phyloP scores from a whole-genome alignment of 2,113 vertebrate genomes.

The Rhinichthys klamathensis region DNA sequence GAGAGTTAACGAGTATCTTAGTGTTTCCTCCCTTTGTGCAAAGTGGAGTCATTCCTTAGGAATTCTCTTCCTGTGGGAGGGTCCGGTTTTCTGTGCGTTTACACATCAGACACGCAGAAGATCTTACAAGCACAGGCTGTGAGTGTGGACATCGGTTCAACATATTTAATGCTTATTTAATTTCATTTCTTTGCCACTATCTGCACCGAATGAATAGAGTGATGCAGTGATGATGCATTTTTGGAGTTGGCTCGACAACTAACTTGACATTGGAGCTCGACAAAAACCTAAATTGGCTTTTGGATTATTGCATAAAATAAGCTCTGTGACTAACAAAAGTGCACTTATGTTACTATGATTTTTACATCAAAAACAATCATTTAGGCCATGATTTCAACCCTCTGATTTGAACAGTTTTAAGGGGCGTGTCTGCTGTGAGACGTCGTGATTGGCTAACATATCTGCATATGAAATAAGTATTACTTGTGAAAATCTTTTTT shows the following conservation, averaged over 20 bases:
- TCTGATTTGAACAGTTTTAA: too few species aligned
- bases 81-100: conserved; percentile 1
- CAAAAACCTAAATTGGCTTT: background rate
- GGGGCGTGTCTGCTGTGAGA: too few species aligned
- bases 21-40: conserved; percentile 21
- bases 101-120: background rate
- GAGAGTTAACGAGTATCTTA: background rate
- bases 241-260: background rate
- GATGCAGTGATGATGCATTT: background rate
- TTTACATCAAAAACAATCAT: too few species aligned
- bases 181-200: background rate
- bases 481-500: too few species aligned
- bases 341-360: too few species aligned
- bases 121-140: background rate
- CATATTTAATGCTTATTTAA: background rate
- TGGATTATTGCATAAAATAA: background rate
- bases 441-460: too few species aligned
- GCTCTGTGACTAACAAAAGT: background rate
- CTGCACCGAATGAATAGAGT: background rate
- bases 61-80: conserved; percentile 19
- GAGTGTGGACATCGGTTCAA: background rate
- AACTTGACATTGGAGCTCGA: too few species aligned
- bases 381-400: too few species aligned
- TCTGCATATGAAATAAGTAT: too few species aligned
- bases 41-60: conserved; percentile 27